phyloP scores from a whole-genome alignment of 1,140 invertebrate genomes.

The Rhopalosiphum padi region DNA sequence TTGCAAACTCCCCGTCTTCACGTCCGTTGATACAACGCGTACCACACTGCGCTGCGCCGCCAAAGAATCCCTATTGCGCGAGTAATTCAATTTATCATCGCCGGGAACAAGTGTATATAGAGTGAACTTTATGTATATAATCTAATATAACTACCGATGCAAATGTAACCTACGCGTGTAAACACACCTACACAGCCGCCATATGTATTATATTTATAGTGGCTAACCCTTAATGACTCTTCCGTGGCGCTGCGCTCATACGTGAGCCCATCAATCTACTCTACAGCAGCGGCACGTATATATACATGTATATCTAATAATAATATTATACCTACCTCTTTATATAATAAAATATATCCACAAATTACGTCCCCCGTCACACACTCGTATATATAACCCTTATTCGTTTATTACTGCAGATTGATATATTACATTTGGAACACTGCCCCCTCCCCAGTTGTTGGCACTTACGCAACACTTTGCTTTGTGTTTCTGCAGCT shows the following conservation, averaged over 20 bases:
- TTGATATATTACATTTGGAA: no score
- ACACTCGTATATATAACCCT: not conserved
- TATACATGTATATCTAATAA: no score
- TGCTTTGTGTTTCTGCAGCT: no score
- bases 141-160: not conserved
- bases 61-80: not conserved
- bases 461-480: no score
- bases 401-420: not conserved
- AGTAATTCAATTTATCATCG: constrained; percentile 30
- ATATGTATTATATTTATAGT: not conserved
- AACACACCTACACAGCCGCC: not conserved
- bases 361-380: not conserved
- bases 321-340: no score
- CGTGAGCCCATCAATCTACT: not conserved
- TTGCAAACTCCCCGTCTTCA: not conserved
- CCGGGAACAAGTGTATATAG: not conserved
- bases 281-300: not conserved
- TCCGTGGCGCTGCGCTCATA: not conserved
- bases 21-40: not conserved
- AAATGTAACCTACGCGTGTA: not conserved
- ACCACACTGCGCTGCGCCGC: not conserved
- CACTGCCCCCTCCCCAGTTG: no score
- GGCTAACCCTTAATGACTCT: constrained; percentile 13
- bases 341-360: not conserved
- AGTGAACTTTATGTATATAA: not conserved